Evolutionary conservation across 2,113 vertebrate genomes (phyloP).

Genomic region (Damaliscus lunatus): DNA sequence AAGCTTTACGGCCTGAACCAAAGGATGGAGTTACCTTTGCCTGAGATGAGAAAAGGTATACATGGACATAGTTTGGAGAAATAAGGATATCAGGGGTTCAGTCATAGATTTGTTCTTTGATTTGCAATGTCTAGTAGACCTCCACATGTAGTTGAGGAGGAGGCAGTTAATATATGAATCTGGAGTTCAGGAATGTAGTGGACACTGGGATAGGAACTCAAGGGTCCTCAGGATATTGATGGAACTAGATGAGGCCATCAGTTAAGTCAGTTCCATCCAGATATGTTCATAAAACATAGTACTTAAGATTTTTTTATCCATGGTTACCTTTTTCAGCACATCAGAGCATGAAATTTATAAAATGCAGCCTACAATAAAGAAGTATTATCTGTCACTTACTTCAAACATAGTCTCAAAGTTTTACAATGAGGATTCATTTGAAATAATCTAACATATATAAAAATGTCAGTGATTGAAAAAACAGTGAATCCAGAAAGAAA

Average conservation of each 20-base stretch:
- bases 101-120: not conserved
- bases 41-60: not conserved
- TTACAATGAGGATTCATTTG: not conserved
- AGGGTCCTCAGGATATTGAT: not conserved
- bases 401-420: not conserved
- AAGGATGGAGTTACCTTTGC: not conserved
- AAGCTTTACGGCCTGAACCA: not conserved
- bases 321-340: not conserved
- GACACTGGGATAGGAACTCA: not conserved
- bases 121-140: not conserved
- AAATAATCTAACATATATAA: conserved; percentile 3
- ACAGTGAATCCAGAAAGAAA: not conserved
- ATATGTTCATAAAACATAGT: not conserved
- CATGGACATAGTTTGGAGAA: not conserved
- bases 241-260: not conserved
- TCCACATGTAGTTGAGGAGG: not conserved
- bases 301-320: not conserved
- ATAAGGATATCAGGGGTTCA: not conserved
- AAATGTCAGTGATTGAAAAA: not conserved
- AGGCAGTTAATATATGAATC: not conserved
- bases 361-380: not conserved
- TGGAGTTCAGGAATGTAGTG: not conserved
- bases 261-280: not conserved
- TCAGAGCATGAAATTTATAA: not conserved
- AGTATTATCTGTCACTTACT: not conserved